Conservation (phyloP, 2,113 vertebrate genomes). For the Tychaedon coryphoeus region DNA sequence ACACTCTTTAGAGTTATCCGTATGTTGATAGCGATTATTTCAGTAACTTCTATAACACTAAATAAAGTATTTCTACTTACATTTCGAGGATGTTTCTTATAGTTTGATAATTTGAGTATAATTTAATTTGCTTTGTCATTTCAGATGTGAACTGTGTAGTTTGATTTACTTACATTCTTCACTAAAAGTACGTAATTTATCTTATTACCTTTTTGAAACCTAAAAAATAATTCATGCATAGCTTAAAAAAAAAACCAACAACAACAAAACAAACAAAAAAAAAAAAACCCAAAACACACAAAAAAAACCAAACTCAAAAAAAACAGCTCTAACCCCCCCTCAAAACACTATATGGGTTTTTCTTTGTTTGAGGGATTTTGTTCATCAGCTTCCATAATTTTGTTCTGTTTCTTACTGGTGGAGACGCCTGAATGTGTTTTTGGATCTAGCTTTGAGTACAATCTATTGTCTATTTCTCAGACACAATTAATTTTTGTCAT, state of each 20-base stretch:
- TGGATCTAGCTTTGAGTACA: neutral
- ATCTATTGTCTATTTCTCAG: neutral
- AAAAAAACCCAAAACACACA: no score
- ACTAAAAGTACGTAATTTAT: neutral
- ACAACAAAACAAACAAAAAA: no score
- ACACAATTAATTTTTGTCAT: neutral
- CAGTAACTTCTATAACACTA: neutral
- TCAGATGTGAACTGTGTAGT: neutral
- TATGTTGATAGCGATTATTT: neutral
- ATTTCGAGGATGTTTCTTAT: neutral
- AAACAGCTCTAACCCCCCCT: accelerated
- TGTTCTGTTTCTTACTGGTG: neutral
- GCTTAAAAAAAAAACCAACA: neutral
- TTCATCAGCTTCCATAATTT: neutral
- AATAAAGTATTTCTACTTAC: neutral
- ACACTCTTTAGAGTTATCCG: neutral
- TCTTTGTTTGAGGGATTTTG: neutral
- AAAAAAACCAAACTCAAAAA: no score
- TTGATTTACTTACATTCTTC: neutral
- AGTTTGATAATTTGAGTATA: neutral
- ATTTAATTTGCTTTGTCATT: neutral
- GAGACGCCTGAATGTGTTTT: neutral
- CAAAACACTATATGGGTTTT: neutral
- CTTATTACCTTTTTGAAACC: neutral
- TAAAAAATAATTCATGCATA: neutral